Evolutionary conservation across 1,140 invertebrate genomes (phyloP), one percentile per base, ranked within the genome.

Genomic region (Nebria ingens): DNA sequence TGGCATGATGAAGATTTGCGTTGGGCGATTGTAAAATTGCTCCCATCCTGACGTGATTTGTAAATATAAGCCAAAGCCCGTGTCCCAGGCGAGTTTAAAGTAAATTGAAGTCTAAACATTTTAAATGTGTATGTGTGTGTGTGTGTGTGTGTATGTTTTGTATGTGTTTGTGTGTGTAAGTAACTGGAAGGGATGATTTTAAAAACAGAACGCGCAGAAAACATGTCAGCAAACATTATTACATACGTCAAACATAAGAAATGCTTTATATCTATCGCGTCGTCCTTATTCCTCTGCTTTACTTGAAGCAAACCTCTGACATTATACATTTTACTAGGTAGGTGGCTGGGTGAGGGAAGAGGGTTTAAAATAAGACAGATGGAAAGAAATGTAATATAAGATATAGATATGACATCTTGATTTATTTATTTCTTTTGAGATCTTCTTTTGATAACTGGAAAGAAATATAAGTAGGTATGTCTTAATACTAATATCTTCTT

Each of bases 61-160:
- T 57, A 61, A 57, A 61, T 60, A 61, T 60, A 59, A 63, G 60
- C 40, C 40, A 45, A 45, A 45, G 40, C 40, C 56, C 58, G 50
- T 19, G n/a, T 62, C 62, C 63, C 59, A 25, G 29, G 63, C 58
- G 63, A 60, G 52, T 61, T 58, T 59, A 64, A 65, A 65, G 61
- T 60, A 65, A 66, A 66, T 66, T 66, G 63, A 61, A 66, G 57
- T 64, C 63, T 66, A 66, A 66, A 66, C 65, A 66, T 66, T 66
- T 66, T 66, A 65, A 64, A 61, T 61, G 57, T 52, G 57, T 58
- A 58, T 54, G 55, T 59, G 59, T 61, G 55, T 19, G 21, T 15
- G 15, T 19, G 21, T 49, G 42, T 49, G 42, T 49, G 42, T 49
- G n/a, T n/a, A n/a, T n/a, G n/a, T n/a, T n/a, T n/a, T 15, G 15